Evolutionary conservation across 2,113 vertebrate genomes (phyloP), one percentile per base, ranked within the genome.

Genomic region (Oryzias celebensis): DNA sequence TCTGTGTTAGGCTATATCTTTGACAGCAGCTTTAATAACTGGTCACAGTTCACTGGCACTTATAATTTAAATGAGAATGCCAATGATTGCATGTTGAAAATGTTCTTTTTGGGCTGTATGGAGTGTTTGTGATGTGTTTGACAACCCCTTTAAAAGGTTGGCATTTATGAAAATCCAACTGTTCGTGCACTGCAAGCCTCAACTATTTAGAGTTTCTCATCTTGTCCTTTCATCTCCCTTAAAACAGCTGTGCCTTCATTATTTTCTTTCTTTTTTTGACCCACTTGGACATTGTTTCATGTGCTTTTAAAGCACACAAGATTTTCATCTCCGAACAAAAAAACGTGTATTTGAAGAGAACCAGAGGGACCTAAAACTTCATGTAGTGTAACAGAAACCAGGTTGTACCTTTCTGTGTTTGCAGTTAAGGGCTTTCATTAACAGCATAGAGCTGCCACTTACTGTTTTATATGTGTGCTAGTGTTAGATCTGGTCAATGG

Each of bases 271-370:
- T 79, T 73, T 56, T 83, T 80, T 65, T 65, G 80, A 83, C 74
- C 76, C 65, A 80, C 74, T 87, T 82, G 70, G 83, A 85, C 76
- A 78, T 77, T 62, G 69, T 76, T 77, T 71, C 24, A 7, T 43
- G 61, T 66, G 71, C 41, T 26, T 62, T 70, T 23, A 2, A 41
- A 76, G 57, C 69, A 64, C 72, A 72, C 58, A 23, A 57, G 55
- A 78, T 72, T 83, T 80, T 76, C 36, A 82, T 84, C 81, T 74
- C 15, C 55, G 48, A 56, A 48, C 44, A n/a, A 47, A 54, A 68
- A 72, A 75, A 67, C 36, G 45, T 62, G 16, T 52, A 67, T 69
- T 74, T 78, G 77, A 75, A 78, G 76, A 83, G 60, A 81, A 74
- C 28, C 70, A 77, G 73, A 73, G 70, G 50, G 73, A 68, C 65